phyloP scores from a whole-genome alignment of 2,113 vertebrate species.

The Brienomyrus brachyistius region DNA sequence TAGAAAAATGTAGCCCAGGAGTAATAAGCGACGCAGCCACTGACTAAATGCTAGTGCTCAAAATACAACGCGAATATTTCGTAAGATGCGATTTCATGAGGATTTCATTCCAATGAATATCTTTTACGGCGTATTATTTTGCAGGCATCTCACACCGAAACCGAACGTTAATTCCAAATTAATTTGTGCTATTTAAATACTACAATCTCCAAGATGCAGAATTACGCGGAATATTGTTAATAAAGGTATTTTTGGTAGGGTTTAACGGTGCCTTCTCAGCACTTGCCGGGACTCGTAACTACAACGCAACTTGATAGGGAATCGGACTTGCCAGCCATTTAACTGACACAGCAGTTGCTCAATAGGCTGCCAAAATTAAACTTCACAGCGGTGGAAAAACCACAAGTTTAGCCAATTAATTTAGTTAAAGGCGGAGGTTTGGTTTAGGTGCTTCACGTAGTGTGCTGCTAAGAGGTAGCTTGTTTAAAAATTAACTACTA shows the following conservation, averaged over 20 bases:
- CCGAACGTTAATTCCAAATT: not conserved
- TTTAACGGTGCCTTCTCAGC: not conserved
- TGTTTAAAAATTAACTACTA: not conserved
- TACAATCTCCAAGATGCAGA: not conserved
- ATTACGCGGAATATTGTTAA: not conserved
- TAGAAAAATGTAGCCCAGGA: not conserved
- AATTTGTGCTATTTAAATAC: not conserved
- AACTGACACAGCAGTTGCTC: slow-evolving; percentile 33
- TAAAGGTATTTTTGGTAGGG: not conserved
- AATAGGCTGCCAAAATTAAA: slow-evolving; percentile 22
- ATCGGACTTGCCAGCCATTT: not conserved
- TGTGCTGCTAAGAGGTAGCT: slow-evolving; percentile 11
- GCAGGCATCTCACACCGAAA: not conserved
- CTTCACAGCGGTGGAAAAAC: not conserved
- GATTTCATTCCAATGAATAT: not conserved
- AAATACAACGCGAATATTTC: not conserved
- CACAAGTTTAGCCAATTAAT: slow-evolving; percentile 19
- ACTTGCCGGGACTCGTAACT: slow-evolving; percentile 27
- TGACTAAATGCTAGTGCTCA: not conserved
- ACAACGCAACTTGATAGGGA: slow-evolving; percentile 46
- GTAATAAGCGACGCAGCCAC: not conserved
- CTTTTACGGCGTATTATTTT: not conserved
- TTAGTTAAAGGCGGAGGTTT: not conserved
- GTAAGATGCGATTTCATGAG: not conserved
- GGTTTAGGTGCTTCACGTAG: not conserved